These are phyloP conservation scores for Nymphalis io DNA, from an alignment of 1,140 invertebrate species.

Conservation along the genomic window DNA sequence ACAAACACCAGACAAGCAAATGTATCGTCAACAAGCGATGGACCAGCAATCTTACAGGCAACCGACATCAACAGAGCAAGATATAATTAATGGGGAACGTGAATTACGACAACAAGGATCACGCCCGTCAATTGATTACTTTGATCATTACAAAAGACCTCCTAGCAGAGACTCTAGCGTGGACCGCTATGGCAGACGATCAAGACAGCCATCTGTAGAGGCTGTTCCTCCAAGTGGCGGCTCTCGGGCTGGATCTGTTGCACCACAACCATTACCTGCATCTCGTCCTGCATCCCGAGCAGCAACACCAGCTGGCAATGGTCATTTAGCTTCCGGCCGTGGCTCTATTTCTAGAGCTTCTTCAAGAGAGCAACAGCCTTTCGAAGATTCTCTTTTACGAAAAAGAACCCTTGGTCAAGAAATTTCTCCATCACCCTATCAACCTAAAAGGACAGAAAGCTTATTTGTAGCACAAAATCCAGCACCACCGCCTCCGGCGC, in stretches of 20 bases:
- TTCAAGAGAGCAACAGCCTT: conserved; percentile 82
- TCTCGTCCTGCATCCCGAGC: conserved; percentile 69
- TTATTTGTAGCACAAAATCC: conserved; percentile 84
- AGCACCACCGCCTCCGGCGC: conserved; percentile 73
- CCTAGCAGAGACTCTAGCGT: conserved; percentile 93
- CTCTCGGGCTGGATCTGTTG: conserved; percentile 64
- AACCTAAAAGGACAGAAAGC: conserved; percentile 94
- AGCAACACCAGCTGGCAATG: conserved; percentile 77
- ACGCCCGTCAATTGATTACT: conserved; percentile 85
- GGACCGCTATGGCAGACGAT: conserved; percentile 88
- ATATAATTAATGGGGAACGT: conserved; percentile 58
- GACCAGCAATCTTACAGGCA: conserved; percentile 56
- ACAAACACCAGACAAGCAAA: conserved; percentile 53
- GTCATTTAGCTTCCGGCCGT: conserved; percentile 76
- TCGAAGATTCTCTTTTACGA: conserved; percentile 89
- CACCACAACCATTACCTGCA: conserved; percentile 77
- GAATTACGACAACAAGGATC: conserved; percentile 71
- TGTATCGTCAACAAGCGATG: conserved; percentile 45
- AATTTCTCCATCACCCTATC: conserved; percentile 90
- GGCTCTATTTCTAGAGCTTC: conserved; percentile 75
- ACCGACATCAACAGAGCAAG: conserved; percentile 48
- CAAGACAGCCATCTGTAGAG: conserved; percentile 89
- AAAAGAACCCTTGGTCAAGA: conserved; percentile 92
- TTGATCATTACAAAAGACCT: conserved; percentile 96
- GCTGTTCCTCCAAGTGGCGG: conserved; percentile 56